Conservation (phyloP, 1,140 invertebrate species). For the Drosophila malerkotliana region DNA sequence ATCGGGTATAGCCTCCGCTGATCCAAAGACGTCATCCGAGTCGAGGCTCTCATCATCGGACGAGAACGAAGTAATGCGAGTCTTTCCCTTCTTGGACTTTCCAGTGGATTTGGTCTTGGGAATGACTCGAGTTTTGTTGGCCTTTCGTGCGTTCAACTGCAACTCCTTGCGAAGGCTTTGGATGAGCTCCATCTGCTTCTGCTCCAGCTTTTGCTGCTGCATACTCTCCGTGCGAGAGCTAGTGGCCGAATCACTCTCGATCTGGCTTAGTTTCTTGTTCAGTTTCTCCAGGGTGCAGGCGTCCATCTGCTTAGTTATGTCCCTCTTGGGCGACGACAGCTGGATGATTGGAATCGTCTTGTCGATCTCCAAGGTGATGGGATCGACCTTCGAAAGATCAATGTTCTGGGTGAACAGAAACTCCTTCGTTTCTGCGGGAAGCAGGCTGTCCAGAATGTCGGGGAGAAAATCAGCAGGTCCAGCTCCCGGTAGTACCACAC, state of each 20-base stretch:
- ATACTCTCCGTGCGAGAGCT: slow-evolving; percentile 88
- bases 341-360: slow-evolving; percentile 86
- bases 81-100: slow-evolving; percentile 86
- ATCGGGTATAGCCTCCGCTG: slow-evolving; percentile 88
- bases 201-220: slow-evolving; percentile 86
- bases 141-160: slow-evolving; percentile 71
- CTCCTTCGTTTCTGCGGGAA: slow-evolving; percentile 83
- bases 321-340: slow-evolving; percentile 87
- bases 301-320: slow-evolving; percentile 88
- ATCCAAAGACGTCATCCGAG: slow-evolving; percentile 89
- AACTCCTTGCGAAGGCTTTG: slow-evolving; percentile 83
- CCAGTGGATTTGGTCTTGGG: slow-evolving; percentile 75
- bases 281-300: slow-evolving; percentile 87
- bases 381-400: slow-evolving; percentile 88
- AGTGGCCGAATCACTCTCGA: slow-evolving; percentile 89
- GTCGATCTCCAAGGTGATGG: slow-evolving; percentile 88
- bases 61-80: slow-evolving; percentile 89
- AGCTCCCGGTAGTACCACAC: slow-evolving; percentile 6
- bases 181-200: slow-evolving; percentile 84
- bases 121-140: slow-evolving; percentile 76
- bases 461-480: slow-evolving; percentile 72
- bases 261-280: slow-evolving; percentile 89
- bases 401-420: slow-evolving; percentile 90
- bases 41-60: slow-evolving; percentile 89
- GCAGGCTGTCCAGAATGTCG: slow-evolving; percentile 78